Conservation (phyloP, 2,888 invertebrate species). For the Drosophila subquinaria region DNA sequence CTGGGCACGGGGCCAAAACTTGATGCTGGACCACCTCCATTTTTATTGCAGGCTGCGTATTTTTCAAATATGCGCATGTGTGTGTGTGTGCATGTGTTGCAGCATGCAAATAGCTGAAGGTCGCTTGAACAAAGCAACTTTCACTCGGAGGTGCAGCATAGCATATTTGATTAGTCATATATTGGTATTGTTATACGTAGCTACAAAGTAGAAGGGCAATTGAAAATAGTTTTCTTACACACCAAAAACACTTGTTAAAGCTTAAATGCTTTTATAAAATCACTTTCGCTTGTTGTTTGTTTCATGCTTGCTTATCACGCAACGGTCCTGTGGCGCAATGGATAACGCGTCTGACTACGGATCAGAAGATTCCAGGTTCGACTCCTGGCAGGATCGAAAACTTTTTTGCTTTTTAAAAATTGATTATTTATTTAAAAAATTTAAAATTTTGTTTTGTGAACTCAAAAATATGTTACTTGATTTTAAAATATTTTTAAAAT, state of each 20-base stretch:
- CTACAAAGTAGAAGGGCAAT: constrained; percentile 9
- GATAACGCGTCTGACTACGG: constrained; percentile 86
- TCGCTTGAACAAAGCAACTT: constrained; percentile 36
- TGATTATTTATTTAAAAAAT: neutral
- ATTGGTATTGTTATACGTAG: neutral
- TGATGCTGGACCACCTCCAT: constrained; percentile 19
- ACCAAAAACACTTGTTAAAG: neutral
- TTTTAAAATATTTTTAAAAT: neutral
- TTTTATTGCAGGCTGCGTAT: constrained; percentile 42
- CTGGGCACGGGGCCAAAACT: constrained; percentile 59
- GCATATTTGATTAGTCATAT: constrained; percentile 16
- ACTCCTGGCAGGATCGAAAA: constrained; percentile 84
- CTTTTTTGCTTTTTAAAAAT: neutral
- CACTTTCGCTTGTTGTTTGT: constrained; percentile 2
- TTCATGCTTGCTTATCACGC: accelerated
- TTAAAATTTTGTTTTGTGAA: neutral
- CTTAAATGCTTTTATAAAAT: neutral
- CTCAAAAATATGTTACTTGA: too few species aligned
- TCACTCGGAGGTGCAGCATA: constrained; percentile 19
- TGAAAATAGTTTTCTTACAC: neutral
- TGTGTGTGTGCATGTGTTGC: constrained; percentile 13
- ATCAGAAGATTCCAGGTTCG: constrained; percentile 85
- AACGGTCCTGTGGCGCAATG: constrained; percentile 84
- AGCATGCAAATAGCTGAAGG: constrained; percentile 43
- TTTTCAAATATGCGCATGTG: constrained; percentile 33